These are phyloP conservation scores for Globodera ellingtonae DNA, from an alignment of 1,140 invertebrate species.

Conservation along the genomic window DNA sequence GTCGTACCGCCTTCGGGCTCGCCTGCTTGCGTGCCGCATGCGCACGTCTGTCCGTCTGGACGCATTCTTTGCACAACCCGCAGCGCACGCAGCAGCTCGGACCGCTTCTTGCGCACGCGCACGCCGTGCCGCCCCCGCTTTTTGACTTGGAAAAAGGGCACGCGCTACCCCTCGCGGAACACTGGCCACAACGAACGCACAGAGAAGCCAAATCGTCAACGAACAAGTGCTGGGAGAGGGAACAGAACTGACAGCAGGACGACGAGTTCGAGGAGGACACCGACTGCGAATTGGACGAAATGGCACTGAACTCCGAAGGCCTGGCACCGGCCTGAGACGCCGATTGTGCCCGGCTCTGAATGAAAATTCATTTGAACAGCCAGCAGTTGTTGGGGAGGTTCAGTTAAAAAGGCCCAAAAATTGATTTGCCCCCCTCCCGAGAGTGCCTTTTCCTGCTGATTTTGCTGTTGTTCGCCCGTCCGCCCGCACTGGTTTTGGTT, in stretches of 20 bases:
- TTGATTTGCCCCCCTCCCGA: background rate
- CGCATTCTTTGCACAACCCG: slow-evolving; percentile 85
- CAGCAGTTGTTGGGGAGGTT: no score
- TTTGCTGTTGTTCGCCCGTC: slow-evolving; percentile 29
- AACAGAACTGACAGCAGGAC: slow-evolving; percentile 38
- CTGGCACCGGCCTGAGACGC: background rate
- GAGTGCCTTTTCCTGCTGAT: slow-evolving; percentile 1
- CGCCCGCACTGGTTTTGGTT: slow-evolving; percentile 96
- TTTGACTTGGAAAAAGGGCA: slow-evolving; percentile 37
- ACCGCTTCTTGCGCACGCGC: slow-evolving; percentile 91
- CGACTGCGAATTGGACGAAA: slow-evolving; percentile 7
- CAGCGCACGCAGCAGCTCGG: slow-evolving; percentile 84
- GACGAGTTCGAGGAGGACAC: slow-evolving; percentile 14
- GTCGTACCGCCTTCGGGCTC: slow-evolving; percentile 21
- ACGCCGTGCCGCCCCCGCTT: slow-evolving; percentile 69
- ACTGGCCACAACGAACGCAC: slow-evolving; percentile 54
- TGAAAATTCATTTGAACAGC: no score
- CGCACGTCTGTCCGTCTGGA: slow-evolving; percentile 68
- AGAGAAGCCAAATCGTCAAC: slow-evolving; percentile 58
- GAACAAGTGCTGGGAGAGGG: slow-evolving; percentile 46
- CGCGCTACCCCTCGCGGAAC: slow-evolving; percentile 48
- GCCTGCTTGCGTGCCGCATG: background rate
- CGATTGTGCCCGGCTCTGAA: no score
- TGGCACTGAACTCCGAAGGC: no score
- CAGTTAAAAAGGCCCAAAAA: no score